Evolutionary conservation across 2,113 vertebrate species (phyloP), one percentile per base, ranked within the genome.

Genomic region (Triplophysa dalaica): DNA sequence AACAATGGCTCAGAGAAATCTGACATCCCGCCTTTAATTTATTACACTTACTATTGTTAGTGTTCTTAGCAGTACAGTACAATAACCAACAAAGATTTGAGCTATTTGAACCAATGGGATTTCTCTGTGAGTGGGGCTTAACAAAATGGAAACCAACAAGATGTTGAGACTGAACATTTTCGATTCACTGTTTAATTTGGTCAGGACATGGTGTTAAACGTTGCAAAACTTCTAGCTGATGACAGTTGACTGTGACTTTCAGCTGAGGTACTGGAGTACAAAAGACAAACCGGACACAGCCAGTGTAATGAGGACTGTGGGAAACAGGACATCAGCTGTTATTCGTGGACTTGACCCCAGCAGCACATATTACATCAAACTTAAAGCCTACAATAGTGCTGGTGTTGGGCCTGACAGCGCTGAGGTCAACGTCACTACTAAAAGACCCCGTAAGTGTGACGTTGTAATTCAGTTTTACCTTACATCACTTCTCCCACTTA

Each of bases 321-420:
- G 95, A 82, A 98, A 98, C 80, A 92, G 93, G 72, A 98, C 96
- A 0, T 94, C 93, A 2, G 87, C 95, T 0, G 93, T 88, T 81
- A 91, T 99, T 82, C 89, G 85, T 85, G 94, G 94, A 79, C 90
- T 99, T 86, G 88, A 94, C 63, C 94, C 95, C 81, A 96, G 94
- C 19, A 93, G 85, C 0, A 90, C 94, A 8, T 99, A 99, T 72
- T 92, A 93, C 80, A 61, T 99, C 81, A 93, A 92, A 3, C 94
- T 98, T 62, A 91, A 91, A 75, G 97, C 97, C 0, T 99, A 96
- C 87, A 99, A 98, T 90, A 96, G 94, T 0, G 97, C 97, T 0
- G 97, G 97, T 60, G 92, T 93, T 1, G 97, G 97, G 17, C 97
- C 97, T 1, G 89, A 93, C 87, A 97, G 96, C n/a, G 85, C 85